Conservation (phyloP, 2,888 invertebrate genomes). For the Clivina fossor region DNA sequence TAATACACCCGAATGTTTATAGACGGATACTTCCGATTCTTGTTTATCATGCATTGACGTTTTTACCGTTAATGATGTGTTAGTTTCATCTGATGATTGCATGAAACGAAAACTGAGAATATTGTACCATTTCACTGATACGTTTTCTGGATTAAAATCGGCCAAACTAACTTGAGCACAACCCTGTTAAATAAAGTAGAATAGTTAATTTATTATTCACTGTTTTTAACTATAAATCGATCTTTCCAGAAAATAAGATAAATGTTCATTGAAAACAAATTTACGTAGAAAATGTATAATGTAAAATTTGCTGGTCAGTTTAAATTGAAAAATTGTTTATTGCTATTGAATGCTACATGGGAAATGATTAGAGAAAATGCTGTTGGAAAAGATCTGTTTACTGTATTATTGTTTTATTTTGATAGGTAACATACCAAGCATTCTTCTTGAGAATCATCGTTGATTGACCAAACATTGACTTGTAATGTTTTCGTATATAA, state of each 20-base stretch:
- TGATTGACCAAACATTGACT: conserved; percentile 81
- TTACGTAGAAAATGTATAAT: no score
- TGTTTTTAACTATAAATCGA: background rate
- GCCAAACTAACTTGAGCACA: conserved; percentile 95
- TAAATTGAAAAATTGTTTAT: no score
- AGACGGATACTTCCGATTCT: conserved; percentile 57
- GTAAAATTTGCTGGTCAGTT: no score
- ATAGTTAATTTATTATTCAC: background rate
- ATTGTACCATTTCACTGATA: conserved; percentile 92
- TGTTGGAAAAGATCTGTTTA: no score
- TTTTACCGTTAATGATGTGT: conserved; percentile 39
- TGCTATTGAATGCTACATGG: no score
- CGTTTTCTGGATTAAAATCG: conserved; percentile 83
- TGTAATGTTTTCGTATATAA: conserved; percentile 86
- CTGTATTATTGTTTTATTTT: no score
- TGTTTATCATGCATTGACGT: conserved; percentile 52
- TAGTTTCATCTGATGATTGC: conserved; percentile 57
- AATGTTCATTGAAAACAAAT: no score
- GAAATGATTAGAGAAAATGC: no score
- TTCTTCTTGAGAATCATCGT: conserved; percentile 69
- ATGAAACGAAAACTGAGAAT: conserved; percentile 82
- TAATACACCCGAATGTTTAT: conserved; percentile 53
- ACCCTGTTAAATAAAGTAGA: conserved; percentile 71
- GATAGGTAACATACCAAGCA: conserved; percentile 81
- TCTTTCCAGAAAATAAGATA: no score